Base-by-base conservation (phyloP, 2,113 vertebrate species). In the Rhinolophus sinicus region DNA sequence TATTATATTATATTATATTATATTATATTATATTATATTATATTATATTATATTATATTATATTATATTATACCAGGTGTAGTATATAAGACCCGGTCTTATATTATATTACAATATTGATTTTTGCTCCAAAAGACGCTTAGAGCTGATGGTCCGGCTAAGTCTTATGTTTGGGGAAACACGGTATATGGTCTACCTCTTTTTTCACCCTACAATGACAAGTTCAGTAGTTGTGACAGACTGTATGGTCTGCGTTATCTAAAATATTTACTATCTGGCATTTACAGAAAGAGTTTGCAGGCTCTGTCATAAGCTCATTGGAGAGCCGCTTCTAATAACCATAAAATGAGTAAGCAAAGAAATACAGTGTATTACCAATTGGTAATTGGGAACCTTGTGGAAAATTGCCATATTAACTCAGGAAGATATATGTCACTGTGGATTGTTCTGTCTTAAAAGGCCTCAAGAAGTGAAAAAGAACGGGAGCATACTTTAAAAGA, bases 181-280 rank as follows among this genome's bases (percentile, higher is more conserved):
- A 44, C 6, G 6, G 40, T 44, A 6, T 1, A 38, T 22, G 18
- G 13, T 4, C 24, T 28, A 1, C 5, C 7, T 14, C 18, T 18
- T 9, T 11, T 88, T 65, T 62, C 24, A 9, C 3, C 6, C n/a
- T 24, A 19, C 11, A 5, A 7, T 1, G 6, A 9, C 6, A 47
- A 52, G 13, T 22, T 67, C 14, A 33, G 1, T 38, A 47, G 40
- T 54, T 76, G 8, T 3, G 2, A 84, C 22, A 73, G 18, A n/a
- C 8, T 30, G 5, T 6, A 60, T n/a, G 60, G 16, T 33, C 33
- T 24, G 28, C 78, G 62, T 21, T 22, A 16, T 21, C 33, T 38
- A 52, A 91, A 86, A n/a, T 78, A 93, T 81, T 73, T 95, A 70
- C 60, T 60, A 11, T 38, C 11, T 88, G 69, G 8, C 28, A 21